Evolutionary conservation across 1,140 invertebrate genomes (phyloP).

Genomic region (Holcopasites calliopsidis): DNA sequence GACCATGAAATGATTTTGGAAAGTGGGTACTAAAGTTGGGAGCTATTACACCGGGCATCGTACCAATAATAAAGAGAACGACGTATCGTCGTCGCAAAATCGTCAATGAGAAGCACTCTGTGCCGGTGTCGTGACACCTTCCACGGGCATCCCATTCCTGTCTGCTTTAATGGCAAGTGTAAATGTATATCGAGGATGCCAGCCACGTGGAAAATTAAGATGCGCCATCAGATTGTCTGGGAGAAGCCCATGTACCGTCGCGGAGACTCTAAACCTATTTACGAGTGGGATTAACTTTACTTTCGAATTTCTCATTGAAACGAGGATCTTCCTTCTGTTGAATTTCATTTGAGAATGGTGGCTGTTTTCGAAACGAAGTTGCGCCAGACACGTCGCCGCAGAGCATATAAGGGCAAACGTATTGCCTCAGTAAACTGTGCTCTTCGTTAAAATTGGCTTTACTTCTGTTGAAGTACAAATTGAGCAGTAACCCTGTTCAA

Average conservation of each 20-base stretch:
- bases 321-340: not conserved
- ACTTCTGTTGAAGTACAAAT: not conserved
- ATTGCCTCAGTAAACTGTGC: not conserved
- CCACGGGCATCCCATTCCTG: not conserved
- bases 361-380: too few species aligned
- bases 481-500: not conserved
- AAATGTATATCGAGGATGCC: conserved; percentile 16
- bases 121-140: not conserved
- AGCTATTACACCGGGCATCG: too few species aligned
- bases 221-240: not conserved
- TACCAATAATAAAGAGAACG: not conserved
- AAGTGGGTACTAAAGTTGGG: too few species aligned
- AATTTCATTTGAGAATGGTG: not conserved
- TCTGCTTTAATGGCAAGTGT: not conserved
- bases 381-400: too few species aligned
- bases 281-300: not conserved
- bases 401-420: too few species aligned
- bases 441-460: not conserved
- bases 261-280: not conserved
- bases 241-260: not conserved
- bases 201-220: conserved; percentile 37
- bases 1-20: too few species aligned
- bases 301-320: conserved; percentile 7
- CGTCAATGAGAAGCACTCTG: not conserved
- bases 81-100: not conserved